Evolutionary conservation across 1,140 invertebrate species (phyloP).

Genomic region (Pinna nobilis): DNA sequence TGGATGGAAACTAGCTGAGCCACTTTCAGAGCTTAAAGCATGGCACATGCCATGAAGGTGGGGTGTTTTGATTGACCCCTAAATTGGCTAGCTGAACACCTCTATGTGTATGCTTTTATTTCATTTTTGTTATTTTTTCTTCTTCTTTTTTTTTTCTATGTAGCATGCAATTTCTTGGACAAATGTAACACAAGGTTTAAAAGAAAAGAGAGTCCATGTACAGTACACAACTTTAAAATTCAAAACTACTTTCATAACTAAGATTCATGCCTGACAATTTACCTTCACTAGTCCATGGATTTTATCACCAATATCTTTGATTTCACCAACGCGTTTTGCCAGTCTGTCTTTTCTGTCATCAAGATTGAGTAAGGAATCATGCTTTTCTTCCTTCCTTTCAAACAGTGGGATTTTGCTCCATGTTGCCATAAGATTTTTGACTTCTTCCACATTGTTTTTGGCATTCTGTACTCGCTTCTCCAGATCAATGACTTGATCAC

Average conservation of each 20-base stretch:
- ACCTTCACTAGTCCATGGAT: slow-evolving; percentile 83
- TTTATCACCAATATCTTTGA: slow-evolving; percentile 82
- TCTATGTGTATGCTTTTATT: no score
- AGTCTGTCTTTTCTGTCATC: slow-evolving; percentile 87
- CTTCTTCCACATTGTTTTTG: slow-evolving; percentile 89
- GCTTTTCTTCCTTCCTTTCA: slow-evolving; percentile 87
- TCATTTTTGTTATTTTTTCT: no score
- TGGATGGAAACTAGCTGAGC: no score
- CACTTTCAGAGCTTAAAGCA: no score
- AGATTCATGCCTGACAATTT: no score
- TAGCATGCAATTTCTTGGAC: no score
- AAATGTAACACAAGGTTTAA: no score
- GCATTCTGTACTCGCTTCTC: slow-evolving; percentile 87
- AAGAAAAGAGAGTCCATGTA: no score
- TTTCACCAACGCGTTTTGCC: slow-evolving; percentile 84
- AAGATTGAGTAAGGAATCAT: slow-evolving; percentile 87
- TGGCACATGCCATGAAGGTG: no score
- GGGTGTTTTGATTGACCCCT: no score
- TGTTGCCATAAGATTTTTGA: slow-evolving; percentile 84
- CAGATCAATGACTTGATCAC: slow-evolving; percentile 85
- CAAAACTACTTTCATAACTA: neutral
- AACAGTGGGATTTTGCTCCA: slow-evolving; percentile 90
- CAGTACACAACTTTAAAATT: neutral
- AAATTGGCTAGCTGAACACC: no score
- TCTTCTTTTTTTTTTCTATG: no score